phyloP scores from a whole-genome alignment of 2,888 invertebrate genomes.

The Apoda limacodes region DNA sequence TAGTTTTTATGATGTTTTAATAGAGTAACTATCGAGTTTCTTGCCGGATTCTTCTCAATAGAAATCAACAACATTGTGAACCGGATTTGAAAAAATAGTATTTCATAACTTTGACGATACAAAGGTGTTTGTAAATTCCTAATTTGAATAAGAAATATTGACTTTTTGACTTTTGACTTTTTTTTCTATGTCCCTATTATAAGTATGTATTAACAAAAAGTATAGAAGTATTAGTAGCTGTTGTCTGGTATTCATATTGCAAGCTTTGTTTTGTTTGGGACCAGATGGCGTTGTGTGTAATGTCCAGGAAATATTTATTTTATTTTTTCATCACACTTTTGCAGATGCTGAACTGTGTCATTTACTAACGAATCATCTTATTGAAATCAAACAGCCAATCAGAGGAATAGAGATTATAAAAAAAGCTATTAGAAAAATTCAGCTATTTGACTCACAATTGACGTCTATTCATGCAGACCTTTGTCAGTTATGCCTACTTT shows the following conservation, averaged over 20 bases:
- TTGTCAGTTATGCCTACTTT: slow-evolving; percentile 89
- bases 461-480: slow-evolving; percentile 95
- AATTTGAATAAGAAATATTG: too few species aligned
- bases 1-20: too few species aligned
- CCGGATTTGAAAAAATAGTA: too few species aligned
- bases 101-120: too few species aligned
- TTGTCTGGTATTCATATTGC: too few species aligned
- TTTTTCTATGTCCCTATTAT: not conserved
- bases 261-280: too few species aligned
- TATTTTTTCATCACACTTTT: slow-evolving; percentile 16
- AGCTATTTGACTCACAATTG: slow-evolving; percentile 87
- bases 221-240: slow-evolving; percentile 1
- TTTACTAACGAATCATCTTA: slow-evolving; percentile 80
- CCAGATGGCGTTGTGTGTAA: too few species aligned
- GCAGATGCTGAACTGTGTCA: slow-evolving; percentile 93
- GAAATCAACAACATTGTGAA: too few species aligned
- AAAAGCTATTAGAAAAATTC: slow-evolving; percentile 89
- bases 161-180: slow-evolving; percentile 4
- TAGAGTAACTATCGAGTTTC: too few species aligned
- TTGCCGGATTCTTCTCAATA: too few species aligned
- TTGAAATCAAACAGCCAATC: slow-evolving; percentile 82
- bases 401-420: slow-evolving; percentile 86
- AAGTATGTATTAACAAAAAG: not conserved
- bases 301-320: too few species aligned
- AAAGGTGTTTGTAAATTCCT: too few species aligned